A percentile compares a stretch with the other conserved stretches of the same genome.
phyloP scores from a whole-genome alignment of 2,797 vertebrate species.

The Alosa sapidissima region DNA sequence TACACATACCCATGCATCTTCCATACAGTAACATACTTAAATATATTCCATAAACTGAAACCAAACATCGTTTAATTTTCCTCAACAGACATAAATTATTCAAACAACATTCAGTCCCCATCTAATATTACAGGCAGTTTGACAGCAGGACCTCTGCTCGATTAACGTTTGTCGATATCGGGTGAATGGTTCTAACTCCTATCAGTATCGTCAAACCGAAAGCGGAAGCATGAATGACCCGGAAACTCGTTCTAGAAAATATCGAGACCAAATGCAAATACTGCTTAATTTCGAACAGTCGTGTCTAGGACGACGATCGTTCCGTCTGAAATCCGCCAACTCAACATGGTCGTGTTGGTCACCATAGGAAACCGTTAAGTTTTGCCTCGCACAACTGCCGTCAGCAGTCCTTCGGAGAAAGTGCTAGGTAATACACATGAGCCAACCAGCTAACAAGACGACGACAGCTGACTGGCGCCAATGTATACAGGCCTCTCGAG shows the following conservation, averaged over 20 bases:
- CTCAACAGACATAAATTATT: background rate
- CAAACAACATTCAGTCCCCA: too few species aligned
- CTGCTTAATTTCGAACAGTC: too few species aligned
- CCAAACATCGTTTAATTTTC: background rate
- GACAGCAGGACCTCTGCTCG: background rate
- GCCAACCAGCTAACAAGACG: background rate
- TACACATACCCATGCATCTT: too few species aligned
- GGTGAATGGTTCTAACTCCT: background rate
- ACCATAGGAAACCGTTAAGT: background rate
- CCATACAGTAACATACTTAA: too few species aligned
- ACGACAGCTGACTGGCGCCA: conserved; percentile 16
- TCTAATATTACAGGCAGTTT: too few species aligned
- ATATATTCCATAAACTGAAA: background rate
- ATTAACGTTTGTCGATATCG: background rate
- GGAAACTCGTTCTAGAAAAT: background rate
- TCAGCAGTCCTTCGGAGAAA: background rate
- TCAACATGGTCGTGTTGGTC: background rate
- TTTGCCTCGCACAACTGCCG: background rate
- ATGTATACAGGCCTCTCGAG: background rate
- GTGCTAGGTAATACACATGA: background rate
- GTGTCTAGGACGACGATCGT: too few species aligned
- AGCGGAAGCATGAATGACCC: background rate
- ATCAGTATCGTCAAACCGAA: background rate
- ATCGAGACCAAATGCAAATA: too few species aligned
- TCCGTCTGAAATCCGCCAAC: background rate